Evolutionary conservation across 2,888 invertebrate genomes (phyloP).

Genomic region (Orgyia antiqua): DNA sequence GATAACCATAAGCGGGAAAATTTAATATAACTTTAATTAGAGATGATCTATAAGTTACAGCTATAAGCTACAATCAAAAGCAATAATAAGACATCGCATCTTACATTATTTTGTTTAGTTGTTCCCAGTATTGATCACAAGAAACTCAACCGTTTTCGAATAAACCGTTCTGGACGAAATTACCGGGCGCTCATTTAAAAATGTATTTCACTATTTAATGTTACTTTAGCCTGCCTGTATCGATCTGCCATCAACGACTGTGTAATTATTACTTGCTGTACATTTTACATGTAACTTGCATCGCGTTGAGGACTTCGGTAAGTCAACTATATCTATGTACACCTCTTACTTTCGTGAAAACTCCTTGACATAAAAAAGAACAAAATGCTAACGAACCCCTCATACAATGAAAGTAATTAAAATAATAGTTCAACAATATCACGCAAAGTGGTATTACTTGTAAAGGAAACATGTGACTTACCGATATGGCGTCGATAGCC

Average conservation of each 20-base stretch:
- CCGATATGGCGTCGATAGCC: conserved; percentile 33
- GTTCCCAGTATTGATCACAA: conserved; percentile 44
- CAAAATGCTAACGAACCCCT: conserved; percentile 51
- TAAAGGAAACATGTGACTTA: conserved; percentile 39
- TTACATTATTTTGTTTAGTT: conserved; percentile 32
- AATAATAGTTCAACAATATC: conserved; percentile 64
- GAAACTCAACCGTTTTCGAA: conserved; percentile 24
- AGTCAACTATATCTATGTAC: conserved; percentile 38
- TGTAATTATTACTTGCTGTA: conserved; percentile 45
- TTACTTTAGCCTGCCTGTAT: conserved; percentile 33
- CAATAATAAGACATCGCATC: too few relatives aligned
- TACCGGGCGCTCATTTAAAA: conserved; percentile 38
- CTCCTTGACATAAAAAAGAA: conserved; percentile 45
- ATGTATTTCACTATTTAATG: conserved; percentile 38
- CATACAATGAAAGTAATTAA: conserved; percentile 69
- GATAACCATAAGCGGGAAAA: too few relatives aligned
- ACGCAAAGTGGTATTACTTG: conserved; percentile 58
- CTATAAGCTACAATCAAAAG: too few relatives aligned
- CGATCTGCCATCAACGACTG: conserved; percentile 39
- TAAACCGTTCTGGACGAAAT: conserved; percentile 37
- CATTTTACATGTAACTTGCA: conserved; percentile 26
- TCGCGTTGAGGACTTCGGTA: conserved; percentile 41
- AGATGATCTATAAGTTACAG: too few relatives aligned
- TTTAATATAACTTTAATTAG: too few relatives aligned
- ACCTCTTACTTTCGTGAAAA: conserved; percentile 41